Conservation (phyloP, 1,140 invertebrate genomes). For the Gryon sp. region DNA sequence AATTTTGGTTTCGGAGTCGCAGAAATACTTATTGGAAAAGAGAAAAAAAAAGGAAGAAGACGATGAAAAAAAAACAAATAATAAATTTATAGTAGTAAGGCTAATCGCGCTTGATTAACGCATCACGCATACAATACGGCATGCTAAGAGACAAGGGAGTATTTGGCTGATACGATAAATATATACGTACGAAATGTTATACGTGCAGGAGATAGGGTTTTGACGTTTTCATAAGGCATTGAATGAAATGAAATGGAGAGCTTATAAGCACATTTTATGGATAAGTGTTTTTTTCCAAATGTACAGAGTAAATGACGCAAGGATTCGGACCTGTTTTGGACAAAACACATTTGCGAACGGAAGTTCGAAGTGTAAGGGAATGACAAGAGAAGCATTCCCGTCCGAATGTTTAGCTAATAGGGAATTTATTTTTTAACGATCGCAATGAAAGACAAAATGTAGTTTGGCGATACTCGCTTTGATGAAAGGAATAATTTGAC, state of each 20-base stretch:
- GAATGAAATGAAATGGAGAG: slow-evolving; percentile 65
- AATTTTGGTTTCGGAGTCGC: slow-evolving; percentile 20
- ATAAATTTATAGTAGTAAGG: slow-evolving; percentile 31
- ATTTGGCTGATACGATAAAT: slow-evolving; percentile 33
- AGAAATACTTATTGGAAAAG: slow-evolving; percentile 15
- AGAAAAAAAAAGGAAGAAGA: neutral
- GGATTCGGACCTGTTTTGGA: slow-evolving; percentile 46
- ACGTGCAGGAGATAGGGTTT: slow-evolving; percentile 36
- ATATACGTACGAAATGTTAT: slow-evolving; percentile 41
- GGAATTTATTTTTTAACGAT: slow-evolving; percentile 79
- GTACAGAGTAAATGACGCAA: slow-evolving; percentile 65
- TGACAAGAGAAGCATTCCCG: slow-evolving; percentile 35
- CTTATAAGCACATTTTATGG: slow-evolving; percentile 68
- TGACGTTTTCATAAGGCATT: slow-evolving; percentile 50
- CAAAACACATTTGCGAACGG: too few species aligned
- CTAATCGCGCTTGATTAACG: slow-evolving; percentile 52
- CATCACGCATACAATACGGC: slow-evolving; percentile 27
- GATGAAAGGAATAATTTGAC: slow-evolving; percentile 71
- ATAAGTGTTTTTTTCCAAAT: slow-evolving; percentile 69
- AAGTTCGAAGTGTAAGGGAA: too few species aligned
- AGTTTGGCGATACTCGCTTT: slow-evolving; percentile 39
- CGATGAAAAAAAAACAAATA: neutral
- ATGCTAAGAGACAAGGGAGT: slow-evolving; percentile 5
- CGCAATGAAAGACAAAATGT: slow-evolving; percentile 47
- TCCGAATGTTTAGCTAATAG: slow-evolving; percentile 68